Base-by-base conservation (phyloP, 2,797 vertebrate genomes). In the Helostoma temminkii region DNA sequence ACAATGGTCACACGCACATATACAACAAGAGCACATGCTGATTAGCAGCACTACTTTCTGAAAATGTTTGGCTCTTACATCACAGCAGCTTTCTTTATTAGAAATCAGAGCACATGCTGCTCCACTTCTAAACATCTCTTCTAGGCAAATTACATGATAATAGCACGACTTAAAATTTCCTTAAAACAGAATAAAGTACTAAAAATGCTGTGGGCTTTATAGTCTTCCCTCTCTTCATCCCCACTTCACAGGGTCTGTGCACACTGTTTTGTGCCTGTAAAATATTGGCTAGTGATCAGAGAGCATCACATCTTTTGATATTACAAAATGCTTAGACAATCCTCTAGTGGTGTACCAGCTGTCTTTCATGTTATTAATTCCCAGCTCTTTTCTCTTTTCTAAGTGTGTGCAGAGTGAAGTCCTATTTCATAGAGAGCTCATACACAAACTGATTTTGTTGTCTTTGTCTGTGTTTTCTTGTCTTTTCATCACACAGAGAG, bases 401-500 rank as follows among this genome's bases (percentile, higher is more conserved):
- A 19, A 42, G 41, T 34, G 36, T 68, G 54, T 56, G 45, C 25
- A 21, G 18, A 28, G 43, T 37, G 11, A 46, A 24, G n/a, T 48
- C 39, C 14, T 36, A n/a, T 30, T n/a, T 18, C 18, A 26, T 15
- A 66, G 36, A 18, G 9, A 19, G 32, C 66, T 68, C 9, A 46
- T 36, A 6, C 19, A 8, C 15, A 3, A 0, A 49, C 16, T 48
- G 25, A 26, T 54, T 78, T 65, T 65, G 24, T 56, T 49, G 41
- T 9, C n/a, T 19, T 42, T 19, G n/a, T 42, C 41, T 42, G n/a
- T 42, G 41, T 42, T 42, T n/a, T 41, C 16, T 73, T 74, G 11
- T 76, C 37, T 74, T 45, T 18, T 28, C 53, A n/a, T 60, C 71
- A 74, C 71, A 66, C 93, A 99, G 98, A 95, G 98, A 87, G 98